Base-by-base conservation (phyloP, 2,888 invertebrate genomes). In the Phragmatobia fuliginosa region DNA sequence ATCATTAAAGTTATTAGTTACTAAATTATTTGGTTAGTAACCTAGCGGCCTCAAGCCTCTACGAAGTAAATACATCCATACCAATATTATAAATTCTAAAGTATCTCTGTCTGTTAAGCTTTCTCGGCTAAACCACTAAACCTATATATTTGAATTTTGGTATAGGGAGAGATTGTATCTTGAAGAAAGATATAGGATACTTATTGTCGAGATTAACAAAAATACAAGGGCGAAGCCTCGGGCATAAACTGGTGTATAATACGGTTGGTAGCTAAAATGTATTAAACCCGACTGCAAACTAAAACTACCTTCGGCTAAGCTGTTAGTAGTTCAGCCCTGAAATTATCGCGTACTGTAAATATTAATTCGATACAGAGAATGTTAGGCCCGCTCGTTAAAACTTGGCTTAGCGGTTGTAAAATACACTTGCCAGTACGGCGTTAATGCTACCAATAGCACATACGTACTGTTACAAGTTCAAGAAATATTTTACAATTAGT, bases 311-410 rank as follows among this genome's bases (percentile, higher is more conserved):
- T 31, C 28, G 31, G 45, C 31, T 66, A 59, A 66, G 38, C 28
- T 31, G 38, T n/a, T 31, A 56, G 56, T 66, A 31, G 25, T 66
- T 67, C 71, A 79, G 67, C 75, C 77, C 80, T 81, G 77, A 81
- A 77, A 81, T 72, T 73, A 71, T 79, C 72, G 73, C 73, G 67
- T 73, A 76, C 72, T 59, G 70, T 73, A 70, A 72, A 72, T 73
- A 73, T 70, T 71, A 65, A 69, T 74, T 81, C 66, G 75, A 58
- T 49, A 65, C 59, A 71, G 60, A 62, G 33, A 28, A 59, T 52
- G 70, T 79, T 74, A 78, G 68, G 63, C 11, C 33, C 52, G 70
- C 74, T 78, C 72, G 80, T 76, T 75, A 71, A 73, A 77, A 14
- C 60, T 60, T 62, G 73, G 71, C 74, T 63, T 68, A 73, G 67